A percentile compares a stretch with the other conserved stretches of the same genome.
Evolutionary conservation across 2,888 invertebrate species (phyloP).

Genomic region (Epistrophella euchroma): DNA sequence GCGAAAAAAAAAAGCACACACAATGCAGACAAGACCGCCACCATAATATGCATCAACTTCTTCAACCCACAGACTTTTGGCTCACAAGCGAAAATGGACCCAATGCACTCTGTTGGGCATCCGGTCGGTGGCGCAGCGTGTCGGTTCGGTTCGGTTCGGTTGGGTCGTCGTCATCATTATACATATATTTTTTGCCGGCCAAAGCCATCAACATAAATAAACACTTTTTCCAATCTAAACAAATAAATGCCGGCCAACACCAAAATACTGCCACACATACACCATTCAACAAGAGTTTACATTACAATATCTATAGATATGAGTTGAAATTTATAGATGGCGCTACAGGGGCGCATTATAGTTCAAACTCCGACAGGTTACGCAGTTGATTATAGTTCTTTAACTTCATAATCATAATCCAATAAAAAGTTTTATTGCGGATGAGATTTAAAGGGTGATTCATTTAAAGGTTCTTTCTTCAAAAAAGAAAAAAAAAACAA

Average conservation of each 20-base stretch:
- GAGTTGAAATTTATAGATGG: background rate
- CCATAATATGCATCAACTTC: background rate
- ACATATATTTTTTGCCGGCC: background rate
- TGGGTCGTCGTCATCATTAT: constrained; percentile 12
- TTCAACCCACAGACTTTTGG: constrained; percentile 25
- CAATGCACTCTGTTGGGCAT: background rate
- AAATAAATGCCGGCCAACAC: constrained; percentile 45
- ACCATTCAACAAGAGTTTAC: constrained; percentile 20
- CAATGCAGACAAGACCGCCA: constrained; percentile 19
- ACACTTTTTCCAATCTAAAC: constrained; percentile 52
- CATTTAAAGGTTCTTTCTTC: too few species aligned
- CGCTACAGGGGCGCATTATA: constrained; percentile 9
- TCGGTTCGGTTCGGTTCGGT: too few species aligned
- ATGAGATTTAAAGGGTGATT: too few species aligned
- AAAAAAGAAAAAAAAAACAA: too few species aligned
- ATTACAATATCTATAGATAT: background rate
- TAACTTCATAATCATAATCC: too few species aligned
- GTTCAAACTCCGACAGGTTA: background rate
- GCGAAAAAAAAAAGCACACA: background rate
- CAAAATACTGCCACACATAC: background rate
- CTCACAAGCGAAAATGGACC: background rate
- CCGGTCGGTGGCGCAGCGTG: background rate
- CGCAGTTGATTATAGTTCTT: too few species aligned
- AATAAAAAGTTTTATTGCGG: too few species aligned
- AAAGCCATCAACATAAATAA: constrained; percentile 65